These are phyloP conservation scores for Brachyptera risi DNA, from an alignment of 2,888 invertebrate genomes.

Conservation along the genomic window DNA sequence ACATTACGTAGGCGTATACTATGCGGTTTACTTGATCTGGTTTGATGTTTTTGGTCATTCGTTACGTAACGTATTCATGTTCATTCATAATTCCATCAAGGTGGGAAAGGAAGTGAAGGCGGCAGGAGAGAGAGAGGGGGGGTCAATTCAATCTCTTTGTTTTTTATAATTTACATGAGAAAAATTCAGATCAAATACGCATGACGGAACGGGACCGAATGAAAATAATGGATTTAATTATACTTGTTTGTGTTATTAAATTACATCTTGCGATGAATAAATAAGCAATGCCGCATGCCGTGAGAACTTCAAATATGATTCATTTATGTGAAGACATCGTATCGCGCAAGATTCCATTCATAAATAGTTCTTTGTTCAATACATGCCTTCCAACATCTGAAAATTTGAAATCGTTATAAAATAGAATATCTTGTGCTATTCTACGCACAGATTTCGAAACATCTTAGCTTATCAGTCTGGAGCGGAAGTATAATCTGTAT, in stretches of 20 bases:
- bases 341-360: no score
- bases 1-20: no score
- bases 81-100: neutral
- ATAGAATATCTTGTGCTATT: neutral
- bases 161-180: constrained; percentile 14
- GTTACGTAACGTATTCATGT: neutral
- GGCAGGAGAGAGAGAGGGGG: neutral
- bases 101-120: neutral
- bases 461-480: neutral
- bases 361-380: no score
- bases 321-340: no score
- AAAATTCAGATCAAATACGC: constrained; percentile 1
- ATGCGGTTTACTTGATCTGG: no score
- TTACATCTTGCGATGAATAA: no score
- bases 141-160: neutral
- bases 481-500: constrained; percentile 18
- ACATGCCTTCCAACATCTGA: no score
- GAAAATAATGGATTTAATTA: constrained; percentile 8
- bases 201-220: constrained; percentile 1
- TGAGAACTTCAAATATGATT: no score
- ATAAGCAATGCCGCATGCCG: no score
- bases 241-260: neutral
- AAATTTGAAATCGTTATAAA: no score
- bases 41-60: no score
- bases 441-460: neutral